phyloP scores from a whole-genome alignment of 2,113 vertebrate species.

The Gymnorhina tibicen region DNA sequence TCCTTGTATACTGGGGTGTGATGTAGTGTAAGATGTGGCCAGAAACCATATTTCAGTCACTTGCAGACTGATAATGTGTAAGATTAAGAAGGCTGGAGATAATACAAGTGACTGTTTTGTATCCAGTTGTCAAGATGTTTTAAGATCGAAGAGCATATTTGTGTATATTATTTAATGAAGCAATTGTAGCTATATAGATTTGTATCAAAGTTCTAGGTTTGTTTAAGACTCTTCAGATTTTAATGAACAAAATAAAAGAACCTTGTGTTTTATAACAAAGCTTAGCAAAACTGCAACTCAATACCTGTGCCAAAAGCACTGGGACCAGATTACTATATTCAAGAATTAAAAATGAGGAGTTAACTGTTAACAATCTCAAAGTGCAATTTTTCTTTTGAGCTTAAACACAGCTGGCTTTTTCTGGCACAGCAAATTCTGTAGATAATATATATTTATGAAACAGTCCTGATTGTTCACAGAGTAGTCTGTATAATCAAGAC shows the following conservation, averaged over 20 bases:
- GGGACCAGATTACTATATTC: slow-evolving; percentile 53
- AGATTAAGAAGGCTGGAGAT: slow-evolving; percentile 37
- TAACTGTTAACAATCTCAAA: slow-evolving; percentile 64
- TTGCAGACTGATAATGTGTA: slow-evolving; percentile 46
- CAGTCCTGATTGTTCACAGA: slow-evolving; percentile 70
- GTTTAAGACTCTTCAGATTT: slow-evolving; percentile 75
- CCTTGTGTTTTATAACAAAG: slow-evolving; percentile 68
- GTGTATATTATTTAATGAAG: slow-evolving; percentile 81
- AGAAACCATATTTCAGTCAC: slow-evolving; percentile 56
- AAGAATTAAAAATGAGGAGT: slow-evolving; percentile 51
- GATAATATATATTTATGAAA: slow-evolving; percentile 79
- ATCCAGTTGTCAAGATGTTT: slow-evolving; percentile 57
- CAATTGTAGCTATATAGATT: slow-evolving; percentile 73
- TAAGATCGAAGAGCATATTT: slow-evolving; percentile 69
- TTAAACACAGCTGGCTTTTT: slow-evolving; percentile 68
- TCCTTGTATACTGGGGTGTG: slow-evolving; percentile 98
- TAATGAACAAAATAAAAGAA: slow-evolving; percentile 69
- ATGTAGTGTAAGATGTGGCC: slow-evolving; percentile 64
- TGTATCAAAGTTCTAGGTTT: slow-evolving; percentile 80
- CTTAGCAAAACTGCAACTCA: slow-evolving; percentile 52
- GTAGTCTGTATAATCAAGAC: slow-evolving; percentile 68
- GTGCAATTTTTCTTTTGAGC: slow-evolving; percentile 70
- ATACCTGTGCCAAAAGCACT: slow-evolving; percentile 75
- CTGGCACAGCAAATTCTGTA: slow-evolving; percentile 70
- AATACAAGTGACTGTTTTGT: slow-evolving; percentile 59